Conservation (phyloP, 2,797 vertebrate species). For the Chrysocyon brachyurus region DNA sequence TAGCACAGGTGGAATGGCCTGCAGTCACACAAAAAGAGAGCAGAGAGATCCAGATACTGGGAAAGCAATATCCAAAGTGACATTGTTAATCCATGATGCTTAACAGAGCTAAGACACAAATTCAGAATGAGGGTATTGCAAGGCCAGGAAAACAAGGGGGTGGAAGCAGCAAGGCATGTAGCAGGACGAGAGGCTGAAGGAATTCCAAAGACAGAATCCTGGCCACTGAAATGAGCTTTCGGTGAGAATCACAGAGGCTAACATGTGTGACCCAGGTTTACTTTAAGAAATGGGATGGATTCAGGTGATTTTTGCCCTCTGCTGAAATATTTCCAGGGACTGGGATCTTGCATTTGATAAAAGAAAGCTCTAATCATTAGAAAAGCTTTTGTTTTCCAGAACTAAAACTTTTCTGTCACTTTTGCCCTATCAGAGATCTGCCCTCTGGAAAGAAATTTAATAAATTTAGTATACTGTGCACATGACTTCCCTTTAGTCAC, state of each 20-base stretch:
- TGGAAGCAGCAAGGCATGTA: not conserved
- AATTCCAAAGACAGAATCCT: not conserved
- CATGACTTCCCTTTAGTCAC: not conserved
- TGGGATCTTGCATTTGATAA: not conserved
- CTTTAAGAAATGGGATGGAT: not conserved
- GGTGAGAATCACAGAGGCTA: not conserved
- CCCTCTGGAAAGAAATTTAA: not conserved
- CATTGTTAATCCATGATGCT: not conserved
- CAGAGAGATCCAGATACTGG: rapidly evolving
- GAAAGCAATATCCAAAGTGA: not conserved
- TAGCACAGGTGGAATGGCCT: not conserved
- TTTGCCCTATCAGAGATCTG: not conserved
- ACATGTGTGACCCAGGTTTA: not conserved
- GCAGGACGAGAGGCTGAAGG: not conserved
- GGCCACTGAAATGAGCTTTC: not conserved
- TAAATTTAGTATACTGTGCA: not conserved
- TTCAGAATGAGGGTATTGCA: not conserved
- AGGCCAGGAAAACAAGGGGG: not conserved
- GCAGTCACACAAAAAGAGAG: not conserved
- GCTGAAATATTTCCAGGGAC: not conserved
- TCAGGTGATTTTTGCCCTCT: not conserved
- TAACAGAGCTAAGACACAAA: not conserved
- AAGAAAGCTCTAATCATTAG: not conserved
- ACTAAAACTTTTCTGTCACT: not conserved
- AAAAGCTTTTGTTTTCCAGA: not conserved